Base-by-base conservation (phyloP, 2,797 vertebrate genomes). In the Dromococcyx pavoninus region DNA sequence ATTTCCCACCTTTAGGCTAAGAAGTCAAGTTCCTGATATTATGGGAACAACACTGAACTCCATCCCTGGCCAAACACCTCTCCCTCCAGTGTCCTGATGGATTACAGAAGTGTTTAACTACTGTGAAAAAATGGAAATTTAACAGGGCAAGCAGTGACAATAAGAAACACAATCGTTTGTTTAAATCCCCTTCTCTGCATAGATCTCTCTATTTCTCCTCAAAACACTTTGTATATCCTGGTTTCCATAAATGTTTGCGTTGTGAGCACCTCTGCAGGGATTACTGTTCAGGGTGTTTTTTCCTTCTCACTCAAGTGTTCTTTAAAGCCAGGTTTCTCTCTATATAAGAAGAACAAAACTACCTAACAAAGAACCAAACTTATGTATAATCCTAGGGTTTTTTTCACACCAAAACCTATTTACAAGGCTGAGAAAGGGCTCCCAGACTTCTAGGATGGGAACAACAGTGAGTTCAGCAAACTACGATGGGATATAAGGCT, bases 401-500 rank as follows among this genome's bases (percentile, higher is more conserved):
- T 78, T 25, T 58, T 32, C 32, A 76, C 51, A 21, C 66, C 12
- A 9, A 50, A 60, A 24, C 16, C 53, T 43, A 9, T 74, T 91
- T 35, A 57, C 41, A 70, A 13, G 73, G 51, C 17, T 0, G 0
- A 35, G 58, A 67, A 54, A 54, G 54, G 2, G 24, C 67, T 78
- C 90, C 71, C 37, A 16, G 60, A 58, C 5, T 56, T 14, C 77
- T 57, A 10, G 69, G 70, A 12, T n/a, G 16, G 75, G 43, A 67
- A 50, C 0, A 9, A 41, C 0, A 1, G 32, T 19, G 33, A 21
- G 32, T 12, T 24, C 39, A 41, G 7, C n/a, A 35, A 25, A 13
- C 0, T 22, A 13, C 17, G 13, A n/a, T 2, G 65, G 54, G 91
- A 28, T 2, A 1, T 3, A n/a, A 16, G 33, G 1, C 11, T 9